Evolutionary conservation across 92 coral and sea anemone genomes (phyloP).

Genomic region (Epizoanthus scotinus): DNA sequence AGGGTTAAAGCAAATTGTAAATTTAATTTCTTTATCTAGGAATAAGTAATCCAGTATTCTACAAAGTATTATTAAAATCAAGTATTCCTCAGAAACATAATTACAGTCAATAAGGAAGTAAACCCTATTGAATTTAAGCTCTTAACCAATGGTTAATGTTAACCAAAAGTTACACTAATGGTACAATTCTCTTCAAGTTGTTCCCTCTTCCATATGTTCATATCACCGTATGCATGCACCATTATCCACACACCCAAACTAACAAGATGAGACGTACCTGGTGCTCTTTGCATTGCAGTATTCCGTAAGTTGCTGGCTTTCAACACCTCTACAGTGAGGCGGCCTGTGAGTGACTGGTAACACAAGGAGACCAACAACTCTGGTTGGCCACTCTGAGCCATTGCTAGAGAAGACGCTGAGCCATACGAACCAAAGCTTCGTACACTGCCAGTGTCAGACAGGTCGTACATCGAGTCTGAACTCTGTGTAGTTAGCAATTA

Average conservation of each 20-base stretch:
- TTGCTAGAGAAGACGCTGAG: slow-evolving; percentile 90
- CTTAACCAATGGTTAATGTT: too few species aligned
- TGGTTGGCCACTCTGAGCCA: slow-evolving; percentile 95
- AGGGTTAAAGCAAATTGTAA: too few species aligned
- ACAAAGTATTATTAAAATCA: too few species aligned
- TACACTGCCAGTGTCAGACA: slow-evolving; percentile 95
- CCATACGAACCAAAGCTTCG: slow-evolving; percentile 86
- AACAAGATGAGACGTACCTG: slow-evolving; percentile 62
- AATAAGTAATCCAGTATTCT: too few species aligned
- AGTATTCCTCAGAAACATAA: too few species aligned
- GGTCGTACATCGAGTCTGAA: slow-evolving; percentile 98
- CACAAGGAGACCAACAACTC: slow-evolving; percentile 96
- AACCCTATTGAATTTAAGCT: too few species aligned
- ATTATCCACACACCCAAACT: background rate
- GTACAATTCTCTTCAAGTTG: too few species aligned
- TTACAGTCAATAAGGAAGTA: too few species aligned
- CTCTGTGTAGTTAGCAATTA: slow-evolving; percentile 56
- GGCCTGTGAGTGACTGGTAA: slow-evolving; percentile 96
- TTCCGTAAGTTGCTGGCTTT: slow-evolving; percentile 98
- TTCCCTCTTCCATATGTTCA: too few species aligned
- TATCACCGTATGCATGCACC: too few species aligned
- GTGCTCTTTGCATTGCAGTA: slow-evolving; percentile 97
- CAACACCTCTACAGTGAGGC: slow-evolving; percentile 94
- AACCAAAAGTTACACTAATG: too few species aligned
- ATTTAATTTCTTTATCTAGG: too few species aligned